Evolutionary conservation across 30 jellyfish, hydroid and myxozoan genomes (phyloP).

Genomic region (Hydractinia symbiolongicarpus): DNA sequence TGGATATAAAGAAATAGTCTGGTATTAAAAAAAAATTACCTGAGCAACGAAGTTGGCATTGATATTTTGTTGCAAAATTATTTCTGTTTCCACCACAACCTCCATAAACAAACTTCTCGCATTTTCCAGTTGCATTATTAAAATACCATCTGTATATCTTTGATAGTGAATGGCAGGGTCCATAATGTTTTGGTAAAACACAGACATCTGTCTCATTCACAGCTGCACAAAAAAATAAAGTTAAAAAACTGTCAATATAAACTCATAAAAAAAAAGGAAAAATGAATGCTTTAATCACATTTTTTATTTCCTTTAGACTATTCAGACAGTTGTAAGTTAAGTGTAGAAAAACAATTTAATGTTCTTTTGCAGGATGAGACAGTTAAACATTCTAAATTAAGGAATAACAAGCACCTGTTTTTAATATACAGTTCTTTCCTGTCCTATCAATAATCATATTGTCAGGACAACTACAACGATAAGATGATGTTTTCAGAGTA

Average conservation of each 20-base stretch:
- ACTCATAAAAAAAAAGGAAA: too few species aligned
- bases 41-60: conserved; percentile 22
- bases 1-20: too few species aligned
- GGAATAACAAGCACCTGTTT: neutral
- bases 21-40: neutral
- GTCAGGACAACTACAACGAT: conserved; percentile 54
- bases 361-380: too few species aligned
- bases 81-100: conserved; percentile 24
- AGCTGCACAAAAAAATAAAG: neutral
- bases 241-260: too few species aligned
- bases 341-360: too few species aligned
- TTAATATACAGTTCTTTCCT: neutral
- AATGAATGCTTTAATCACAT: too few species aligned
- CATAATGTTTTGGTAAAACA: neutral
- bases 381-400: too few species aligned
- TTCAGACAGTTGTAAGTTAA: too few species aligned
- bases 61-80: neutral
- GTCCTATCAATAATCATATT: neutral
- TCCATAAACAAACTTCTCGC: conserved; percentile 22
- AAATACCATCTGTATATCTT: conserved; percentile 1
- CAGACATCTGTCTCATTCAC: conserved; percentile 10
- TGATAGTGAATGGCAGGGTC: conserved; percentile 20
- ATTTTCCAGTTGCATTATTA: neutral
- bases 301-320: too few species aligned
- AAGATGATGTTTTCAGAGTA: conserved; percentile 10